phyloP scores from a whole-genome alignment of 2,113 vertebrate species.

The Psittacula cyanocephala region DNA sequence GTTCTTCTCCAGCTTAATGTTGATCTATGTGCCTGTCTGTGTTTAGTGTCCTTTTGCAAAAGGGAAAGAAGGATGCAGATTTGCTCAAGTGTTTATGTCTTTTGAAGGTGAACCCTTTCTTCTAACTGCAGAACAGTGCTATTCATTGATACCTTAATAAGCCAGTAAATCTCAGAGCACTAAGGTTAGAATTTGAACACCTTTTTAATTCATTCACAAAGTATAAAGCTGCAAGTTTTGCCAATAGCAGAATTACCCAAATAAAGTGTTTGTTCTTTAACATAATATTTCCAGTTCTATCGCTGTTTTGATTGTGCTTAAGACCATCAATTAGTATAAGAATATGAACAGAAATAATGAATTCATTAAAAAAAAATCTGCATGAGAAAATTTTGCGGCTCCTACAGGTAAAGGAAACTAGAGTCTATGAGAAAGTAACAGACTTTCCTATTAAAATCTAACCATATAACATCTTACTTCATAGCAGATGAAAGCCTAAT shows the following conservation, averaged over 20 bases:
- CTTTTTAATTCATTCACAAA: conserved; percentile 11
- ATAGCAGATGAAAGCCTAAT: conserved; percentile 54
- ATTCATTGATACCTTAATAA: not conserved
- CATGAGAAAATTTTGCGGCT: conserved; percentile 47
- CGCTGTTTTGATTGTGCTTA: conserved; percentile 25
- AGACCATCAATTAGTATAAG: not conserved
- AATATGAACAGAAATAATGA: conserved; percentile 57
- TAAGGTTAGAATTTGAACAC: not conserved
- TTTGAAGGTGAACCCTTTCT: not conserved
- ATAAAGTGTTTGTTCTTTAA: conserved; percentile 34
- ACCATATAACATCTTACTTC: conserved; percentile 34
- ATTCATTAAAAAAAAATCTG: conserved; percentile 49
- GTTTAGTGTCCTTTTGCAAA: not conserved
- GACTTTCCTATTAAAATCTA: conserved; percentile 67
- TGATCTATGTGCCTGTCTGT: not conserved
- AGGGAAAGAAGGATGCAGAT: not conserved
- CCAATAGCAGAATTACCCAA: conserved; percentile 7
- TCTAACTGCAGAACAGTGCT: not conserved
- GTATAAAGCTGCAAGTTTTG: conserved; percentile 20
- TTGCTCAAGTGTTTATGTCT: not conserved
- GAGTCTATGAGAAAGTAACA: conserved; percentile 69
- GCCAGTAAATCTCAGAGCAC: not conserved
- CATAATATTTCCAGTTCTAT: not conserved
- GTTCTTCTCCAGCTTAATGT: not conserved
- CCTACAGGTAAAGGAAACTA: conserved; percentile 76